These are phyloP conservation scores for Cecropterus lyciades DNA, from an alignment of 1,140 invertebrate genomes.

Conservation along the genomic window DNA sequence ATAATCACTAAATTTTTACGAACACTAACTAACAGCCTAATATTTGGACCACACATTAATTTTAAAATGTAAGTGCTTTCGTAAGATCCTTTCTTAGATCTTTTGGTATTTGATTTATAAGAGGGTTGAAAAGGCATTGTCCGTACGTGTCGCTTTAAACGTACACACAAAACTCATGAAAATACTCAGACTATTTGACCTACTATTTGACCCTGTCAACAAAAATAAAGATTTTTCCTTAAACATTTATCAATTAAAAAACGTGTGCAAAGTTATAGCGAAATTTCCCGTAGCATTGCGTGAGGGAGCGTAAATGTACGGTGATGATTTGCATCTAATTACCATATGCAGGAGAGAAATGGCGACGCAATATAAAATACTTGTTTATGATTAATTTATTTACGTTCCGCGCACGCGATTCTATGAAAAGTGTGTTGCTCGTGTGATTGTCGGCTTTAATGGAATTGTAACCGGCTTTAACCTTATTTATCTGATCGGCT, in stretches of 20 bases:
- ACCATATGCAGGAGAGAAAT: conserved; percentile 34
- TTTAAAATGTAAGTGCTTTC: too few species aligned
- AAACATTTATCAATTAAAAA: not conserved
- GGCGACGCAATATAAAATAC: conserved; percentile 30
- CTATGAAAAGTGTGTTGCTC: conserved; percentile 27
- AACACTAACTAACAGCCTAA: too few species aligned
- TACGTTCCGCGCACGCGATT: conserved; percentile 28
- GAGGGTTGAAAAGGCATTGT: too few species aligned
- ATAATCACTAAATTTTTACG: too few species aligned
- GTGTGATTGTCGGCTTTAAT: conserved; percentile 20
- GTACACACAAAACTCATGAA: too few species aligned
- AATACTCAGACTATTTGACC: too few species aligned
- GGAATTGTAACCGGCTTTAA: conserved; percentile 12
- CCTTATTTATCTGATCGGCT: conserved; percentile 16
- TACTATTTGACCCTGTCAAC: too few species aligned
- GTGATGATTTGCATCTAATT: conserved; percentile 30
- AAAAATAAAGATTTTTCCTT: too few species aligned
- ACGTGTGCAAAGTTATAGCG: not conserved
- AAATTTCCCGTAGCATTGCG: conserved; percentile 7
- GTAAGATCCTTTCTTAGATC: too few species aligned
- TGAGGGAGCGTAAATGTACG: conserved; percentile 17
- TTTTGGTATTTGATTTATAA: too few species aligned
- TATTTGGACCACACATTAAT: too few species aligned
- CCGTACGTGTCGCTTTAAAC: too few species aligned
- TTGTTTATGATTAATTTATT: conserved; percentile 34